phyloP scores from a whole-genome alignment of 2,888 invertebrate genomes.

The Amphipyra tragopoginis region DNA sequence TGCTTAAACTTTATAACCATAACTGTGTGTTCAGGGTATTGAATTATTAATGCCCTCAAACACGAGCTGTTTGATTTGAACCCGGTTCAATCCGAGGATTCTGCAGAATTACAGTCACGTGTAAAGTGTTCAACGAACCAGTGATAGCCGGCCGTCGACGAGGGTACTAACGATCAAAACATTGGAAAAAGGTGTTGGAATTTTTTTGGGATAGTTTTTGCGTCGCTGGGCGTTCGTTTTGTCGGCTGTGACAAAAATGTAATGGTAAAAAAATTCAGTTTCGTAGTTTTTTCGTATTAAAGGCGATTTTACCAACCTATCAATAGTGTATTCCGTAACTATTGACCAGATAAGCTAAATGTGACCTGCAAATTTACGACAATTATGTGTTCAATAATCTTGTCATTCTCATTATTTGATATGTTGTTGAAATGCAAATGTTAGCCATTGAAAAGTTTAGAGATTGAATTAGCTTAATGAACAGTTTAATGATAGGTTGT shows the following conservation, averaged over 20 bases:
- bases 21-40: conserved; percentile 37
- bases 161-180: conserved; percentile 26
- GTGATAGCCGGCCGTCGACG: conserved; percentile 9
- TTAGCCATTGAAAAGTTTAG: too few species aligned
- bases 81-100: conserved; percentile 25
- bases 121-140: conserved; percentile 56
- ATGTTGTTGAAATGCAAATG: too few species aligned
- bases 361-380: too few species aligned
- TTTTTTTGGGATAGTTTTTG: conserved; percentile 38
- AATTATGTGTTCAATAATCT: too few species aligned
- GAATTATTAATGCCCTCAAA: conserved; percentile 49
- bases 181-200: conserved; percentile 37
- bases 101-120: conserved; percentile 42
- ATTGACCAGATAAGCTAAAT: too few species aligned
- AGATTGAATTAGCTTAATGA: too few species aligned
- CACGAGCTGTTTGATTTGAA: conserved; percentile 52
- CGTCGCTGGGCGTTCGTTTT: conserved; percentile 21
- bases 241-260: conserved; percentile 33
- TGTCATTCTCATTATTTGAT: too few species aligned
- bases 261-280: not conserved
- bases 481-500: too few species aligned
- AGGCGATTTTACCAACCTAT: too few species aligned
- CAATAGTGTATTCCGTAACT: too few species aligned
- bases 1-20: conserved; percentile 7
- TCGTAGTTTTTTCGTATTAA: not conserved